Evolutionary conservation across 1,140 invertebrate species (phyloP).

Genomic region (Meloidogyne floridensis): DNA sequence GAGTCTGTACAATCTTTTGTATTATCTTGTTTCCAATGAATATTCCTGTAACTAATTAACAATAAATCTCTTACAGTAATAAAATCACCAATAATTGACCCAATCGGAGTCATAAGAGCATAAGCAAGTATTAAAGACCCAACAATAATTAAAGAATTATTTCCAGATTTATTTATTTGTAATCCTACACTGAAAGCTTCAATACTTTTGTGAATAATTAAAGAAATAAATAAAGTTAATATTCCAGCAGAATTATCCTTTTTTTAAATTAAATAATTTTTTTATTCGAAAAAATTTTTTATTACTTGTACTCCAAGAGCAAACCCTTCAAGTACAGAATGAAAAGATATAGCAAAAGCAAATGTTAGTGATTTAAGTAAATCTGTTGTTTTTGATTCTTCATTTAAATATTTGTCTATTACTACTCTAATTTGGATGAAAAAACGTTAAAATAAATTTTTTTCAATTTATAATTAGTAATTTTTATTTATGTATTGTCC

Average conservation of each 20-base stretch:
- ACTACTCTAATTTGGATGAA: not conserved
- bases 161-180: constrained; percentile 41
- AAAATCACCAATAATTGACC: constrained; percentile 52
- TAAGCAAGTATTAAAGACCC: constrained; percentile 56
- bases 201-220: constrained; percentile 62
- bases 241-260: constrained; percentile 53
- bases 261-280: not conserved
- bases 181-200: constrained; percentile 64
- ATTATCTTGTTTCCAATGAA: no score
- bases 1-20: no score
- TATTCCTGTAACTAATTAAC: not conserved
- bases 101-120: constrained; percentile 60
- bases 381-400: constrained; percentile 22
- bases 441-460: no score
- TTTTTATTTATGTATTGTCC: no score
- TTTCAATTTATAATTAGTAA: no score
- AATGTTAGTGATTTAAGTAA: constrained; percentile 63
- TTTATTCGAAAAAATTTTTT: not conserved
- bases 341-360: constrained; percentile 64
- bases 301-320: constrained; percentile 59
- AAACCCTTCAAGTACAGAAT: constrained; percentile 63
- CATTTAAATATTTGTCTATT: constrained; percentile 5
- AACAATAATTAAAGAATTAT: constrained; percentile 40
- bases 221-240: constrained; percentile 60
- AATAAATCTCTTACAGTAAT: constrained; percentile 38